Percentiles rank a stretch among this genome's conserved stretches.
Evolutionary conservation across 2,113 vertebrate species (phyloP).

Genomic region (Progne subis): DNA sequence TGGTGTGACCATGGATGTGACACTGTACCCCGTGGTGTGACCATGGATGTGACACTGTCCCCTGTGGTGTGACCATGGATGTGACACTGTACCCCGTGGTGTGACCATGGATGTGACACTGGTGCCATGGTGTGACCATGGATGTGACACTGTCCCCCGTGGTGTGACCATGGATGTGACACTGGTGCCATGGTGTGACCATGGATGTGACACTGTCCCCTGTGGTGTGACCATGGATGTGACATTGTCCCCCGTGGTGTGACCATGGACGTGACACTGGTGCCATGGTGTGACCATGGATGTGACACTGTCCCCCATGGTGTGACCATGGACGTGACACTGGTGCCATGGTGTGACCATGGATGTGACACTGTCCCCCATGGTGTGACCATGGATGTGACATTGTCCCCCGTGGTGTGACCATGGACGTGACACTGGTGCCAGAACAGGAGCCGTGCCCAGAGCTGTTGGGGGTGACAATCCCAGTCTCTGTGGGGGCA

Average conservation of each 20-base stretch:
- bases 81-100: too few relatives aligned
- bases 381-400: neutral
- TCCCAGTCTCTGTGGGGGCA: neutral
- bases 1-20: too few relatives aligned
- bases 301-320: rapidly evolving
- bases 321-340: neutral
- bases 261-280: neutral
- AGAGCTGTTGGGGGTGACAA: neutral
- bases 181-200: neutral
- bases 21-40: too few relatives aligned
- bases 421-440: neutral
- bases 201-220: neutral
- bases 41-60: too few relatives aligned
- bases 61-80: too few relatives aligned
- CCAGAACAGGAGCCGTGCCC: rapidly evolving
- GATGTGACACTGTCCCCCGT: too few relatives aligned
- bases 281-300: too few relatives aligned
- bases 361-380: neutral
- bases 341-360: too few relatives aligned
- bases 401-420: neutral
- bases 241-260: neutral
- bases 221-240: neutral
- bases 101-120: too few relatives aligned
- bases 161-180: neutral
- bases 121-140: too few relatives aligned